Base-by-base conservation (phyloP, 2,888 invertebrate genomes). In the Tenthredo amoena region DNA sequence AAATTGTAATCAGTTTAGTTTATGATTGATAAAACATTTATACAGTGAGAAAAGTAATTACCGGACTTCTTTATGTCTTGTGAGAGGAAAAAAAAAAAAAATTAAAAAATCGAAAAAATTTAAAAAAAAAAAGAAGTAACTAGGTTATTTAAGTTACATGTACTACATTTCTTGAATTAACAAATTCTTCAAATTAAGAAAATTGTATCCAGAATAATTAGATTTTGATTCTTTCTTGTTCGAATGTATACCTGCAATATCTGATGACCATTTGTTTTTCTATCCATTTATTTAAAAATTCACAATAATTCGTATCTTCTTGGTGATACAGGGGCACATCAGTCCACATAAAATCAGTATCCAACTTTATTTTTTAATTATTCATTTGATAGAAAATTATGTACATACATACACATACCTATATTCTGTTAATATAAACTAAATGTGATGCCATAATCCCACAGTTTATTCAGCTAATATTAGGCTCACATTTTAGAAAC, bases 371-470 rank as follows among this genome's bases (percentile, higher is more conserved):
- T 50, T 26, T 18, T 50, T 47, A 50, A 18, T 77, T 31, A 77
- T n/a, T 50, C 1, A n/a, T 50, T 77, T 50, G 31, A 47, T 50
- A 77, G 77, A 31, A 50, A 77, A 77, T 77, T 77, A n/a, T 40
- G 31, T 77, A 34, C 26, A 77, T 77, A 76, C 47, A 21, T 50
- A 50, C 18, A 50, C 15, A 76, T 18, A 76, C 5, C 9, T 34
- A 31, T 47, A 62, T 62, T 62, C 26, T 62, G 40, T 74, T 74
- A 37, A 12, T 47, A 74, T 47, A 47, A 74, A 74, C 43, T 50
- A 76, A 76, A 47, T 76, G 50, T 50, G n/a, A 47, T 77, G 77
- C 18, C 55, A 55, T 77, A 77, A 47, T 50, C 50, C 47, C n/a
- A 50, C 12, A 50, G 50, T 77, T 12, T 50, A 50, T 77, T 21